Base-by-base conservation (phyloP, 2,797 vertebrate species). In the Pseudochromis fuscus region DNA sequence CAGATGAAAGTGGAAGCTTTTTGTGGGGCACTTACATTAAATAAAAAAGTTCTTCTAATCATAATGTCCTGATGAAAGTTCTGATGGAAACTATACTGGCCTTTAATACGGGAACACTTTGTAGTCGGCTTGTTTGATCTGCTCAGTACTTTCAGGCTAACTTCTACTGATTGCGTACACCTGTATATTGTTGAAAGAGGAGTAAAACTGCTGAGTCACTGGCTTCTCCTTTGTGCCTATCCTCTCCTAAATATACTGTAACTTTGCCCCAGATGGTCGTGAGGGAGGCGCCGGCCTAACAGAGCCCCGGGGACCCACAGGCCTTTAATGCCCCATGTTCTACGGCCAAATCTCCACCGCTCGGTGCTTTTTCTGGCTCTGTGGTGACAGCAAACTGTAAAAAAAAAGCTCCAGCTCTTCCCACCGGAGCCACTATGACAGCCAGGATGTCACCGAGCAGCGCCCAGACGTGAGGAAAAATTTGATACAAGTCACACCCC, bases 1-100 rank as follows among this genome's bases (percentile, higher is more conserved):
- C 51, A 74, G 64, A 89, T 88, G 63, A 87, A 90, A 87, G 83
- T 30, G 48, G 71, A 63, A 48, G 45, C 49, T 78, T 72, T 85
- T 79, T 66, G 71, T 73, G 49, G 38, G 55, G 67, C 67, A 75
- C 78, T 71, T 74, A 76, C 44, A 77, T 75, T 28, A 75, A 77
- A 86, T 78, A 65, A 83, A 86, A 79, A 81, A 77, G 10, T 51
- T 76, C 72, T 70, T 86, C 72, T 87, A 84, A 89, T 89, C 81
- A 84, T 70, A 66, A 81, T 71, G 60, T 80, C 55, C 68, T 51
- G 77, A 84, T 84, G 72, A 70, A 82, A 70, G 71, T 79, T 75
- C 68, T 46, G 72, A 81, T 82, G 75, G 75, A 60, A 75, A 79
- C 85, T 66, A 85, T 72, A 81, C 82, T 75, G 70, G 74, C 75